Evolutionary conservation across 2,113 vertebrate genomes (phyloP).

Genomic region (Mobula hypostoma): DNA sequence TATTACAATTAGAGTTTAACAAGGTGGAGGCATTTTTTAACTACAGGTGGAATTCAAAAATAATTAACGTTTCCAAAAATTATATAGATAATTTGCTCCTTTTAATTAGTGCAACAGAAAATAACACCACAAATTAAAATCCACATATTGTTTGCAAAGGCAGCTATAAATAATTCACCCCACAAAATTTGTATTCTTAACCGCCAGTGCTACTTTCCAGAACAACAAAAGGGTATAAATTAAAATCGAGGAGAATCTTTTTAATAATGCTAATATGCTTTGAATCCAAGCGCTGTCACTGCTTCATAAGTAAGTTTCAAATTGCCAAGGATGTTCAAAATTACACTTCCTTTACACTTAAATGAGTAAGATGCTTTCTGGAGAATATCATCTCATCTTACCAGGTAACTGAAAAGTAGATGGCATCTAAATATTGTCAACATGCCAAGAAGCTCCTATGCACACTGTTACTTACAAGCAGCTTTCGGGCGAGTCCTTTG

Average conservation of each 20-base stretch:
- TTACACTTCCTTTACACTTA: background rate
- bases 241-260: background rate
- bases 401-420: background rate
- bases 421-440: background rate
- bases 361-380: background rate
- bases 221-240: background rate
- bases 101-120: background rate
- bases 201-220: background rate
- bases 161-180: background rate
- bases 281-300: background rate
- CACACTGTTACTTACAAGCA: too few species aligned
- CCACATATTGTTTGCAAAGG: background rate
- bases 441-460: background rate
- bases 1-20: background rate
- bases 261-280: background rate
- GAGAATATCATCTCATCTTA: background rate
- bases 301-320: background rate
- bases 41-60: background rate
- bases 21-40: background rate
- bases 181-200: background rate
- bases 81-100: background rate
- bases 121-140: conserved; percentile 7
- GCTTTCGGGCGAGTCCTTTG: too few species aligned
- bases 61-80: background rate
- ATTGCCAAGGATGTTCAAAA: background rate